phyloP scores from a whole-genome alignment of 2,797 vertebrate genomes.

The Onychomys torridus region DNA sequence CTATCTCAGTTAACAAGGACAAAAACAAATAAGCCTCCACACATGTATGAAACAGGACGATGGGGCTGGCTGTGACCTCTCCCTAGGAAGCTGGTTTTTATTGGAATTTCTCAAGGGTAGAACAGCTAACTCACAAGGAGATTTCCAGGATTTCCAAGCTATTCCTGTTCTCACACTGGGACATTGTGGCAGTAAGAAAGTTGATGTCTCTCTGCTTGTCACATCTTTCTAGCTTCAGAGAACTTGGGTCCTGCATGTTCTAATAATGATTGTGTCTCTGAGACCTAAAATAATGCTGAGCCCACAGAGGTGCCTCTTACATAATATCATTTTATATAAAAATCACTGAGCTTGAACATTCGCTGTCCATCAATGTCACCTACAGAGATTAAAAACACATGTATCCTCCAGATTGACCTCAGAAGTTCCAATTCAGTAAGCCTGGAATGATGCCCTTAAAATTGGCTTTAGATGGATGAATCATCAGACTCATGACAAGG shows the following conservation, averaged over 20 bases:
- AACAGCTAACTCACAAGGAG: neutral
- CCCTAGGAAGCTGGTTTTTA: neutral
- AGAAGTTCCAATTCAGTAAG: neutral
- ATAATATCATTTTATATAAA: neutral
- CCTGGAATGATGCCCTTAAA: neutral
- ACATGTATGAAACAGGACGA: neutral
- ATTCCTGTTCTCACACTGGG: neutral
- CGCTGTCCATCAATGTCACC: neutral
- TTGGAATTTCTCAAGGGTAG: neutral
- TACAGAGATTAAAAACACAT: neutral
- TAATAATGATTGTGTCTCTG: neutral
- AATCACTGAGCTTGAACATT: neutral
- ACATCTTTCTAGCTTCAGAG: neutral
- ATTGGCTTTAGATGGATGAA: slow-evolving; percentile 17
- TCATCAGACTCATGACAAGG: slow-evolving; percentile 38
- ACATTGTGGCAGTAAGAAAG: too few species aligned
- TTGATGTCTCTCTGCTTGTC: neutral
- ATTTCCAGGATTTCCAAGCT: neutral
- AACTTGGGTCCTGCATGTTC: neutral
- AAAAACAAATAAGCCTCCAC: neutral
- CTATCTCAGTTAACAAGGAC: neutral
- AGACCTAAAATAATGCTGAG: neutral
- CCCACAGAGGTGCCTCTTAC: neutral
- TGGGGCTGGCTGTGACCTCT: neutral
- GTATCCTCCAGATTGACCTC: neutral